Evolutionary conservation across 2,797 vertebrate genomes (phyloP).

Genomic region (Lepilemur septentrionalis): DNA sequence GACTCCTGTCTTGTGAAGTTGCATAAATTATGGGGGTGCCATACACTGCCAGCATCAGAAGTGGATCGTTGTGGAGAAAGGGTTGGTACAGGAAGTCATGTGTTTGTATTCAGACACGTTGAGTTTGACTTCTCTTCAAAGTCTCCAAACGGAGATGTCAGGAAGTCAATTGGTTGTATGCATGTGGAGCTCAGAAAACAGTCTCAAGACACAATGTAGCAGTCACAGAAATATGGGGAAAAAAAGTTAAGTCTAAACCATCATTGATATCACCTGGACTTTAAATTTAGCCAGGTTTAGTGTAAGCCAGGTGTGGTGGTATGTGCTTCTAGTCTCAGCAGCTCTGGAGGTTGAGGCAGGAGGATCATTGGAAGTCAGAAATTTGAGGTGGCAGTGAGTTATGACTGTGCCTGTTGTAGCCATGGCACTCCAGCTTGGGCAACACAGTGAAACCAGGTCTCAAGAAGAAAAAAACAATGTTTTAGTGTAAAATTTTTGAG

Average conservation of each 20-base stretch:
- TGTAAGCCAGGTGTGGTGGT: not conserved
- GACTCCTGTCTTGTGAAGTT: not conserved
- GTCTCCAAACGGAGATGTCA: not conserved
- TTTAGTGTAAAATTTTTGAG: not conserved
- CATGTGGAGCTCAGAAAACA: not conserved
- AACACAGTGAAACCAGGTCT: not conserved
- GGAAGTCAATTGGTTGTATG: not conserved
- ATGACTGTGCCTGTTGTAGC: not conserved
- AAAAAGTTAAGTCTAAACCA: not conserved
- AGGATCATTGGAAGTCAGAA: not conserved
- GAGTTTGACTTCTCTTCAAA: not conserved
- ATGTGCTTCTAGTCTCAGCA: not conserved
- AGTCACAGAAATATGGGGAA: not conserved
- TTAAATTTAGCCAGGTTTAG: not conserved
- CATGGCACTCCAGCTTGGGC: too few relatives aligned
- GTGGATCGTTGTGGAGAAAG: not conserved
- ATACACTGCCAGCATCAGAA: fast-evolving
- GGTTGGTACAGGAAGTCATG: too few relatives aligned
- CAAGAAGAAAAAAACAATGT: not conserved
- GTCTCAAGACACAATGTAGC: not conserved
- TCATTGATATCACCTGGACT: not conserved
- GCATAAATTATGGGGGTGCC: not conserved
- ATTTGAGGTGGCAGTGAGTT: not conserved
- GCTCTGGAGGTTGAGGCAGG: not conserved
- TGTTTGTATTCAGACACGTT: not conserved